These are phyloP conservation scores for Eurypyga helias DNA, from an alignment of 2,113 vertebrate species.

Conservation along the genomic window DNA sequence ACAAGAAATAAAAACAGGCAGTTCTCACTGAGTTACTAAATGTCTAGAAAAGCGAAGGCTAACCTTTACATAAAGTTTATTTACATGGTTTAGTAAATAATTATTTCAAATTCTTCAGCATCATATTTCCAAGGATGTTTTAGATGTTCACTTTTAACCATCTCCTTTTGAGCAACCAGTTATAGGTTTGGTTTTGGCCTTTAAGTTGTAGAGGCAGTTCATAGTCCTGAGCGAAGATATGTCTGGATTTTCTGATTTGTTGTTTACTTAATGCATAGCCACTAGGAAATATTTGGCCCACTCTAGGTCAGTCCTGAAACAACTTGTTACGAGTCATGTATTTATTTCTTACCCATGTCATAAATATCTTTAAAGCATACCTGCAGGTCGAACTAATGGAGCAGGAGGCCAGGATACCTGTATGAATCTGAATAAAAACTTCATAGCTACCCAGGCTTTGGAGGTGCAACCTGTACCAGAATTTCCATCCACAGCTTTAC, in stretches of 20 bases:
- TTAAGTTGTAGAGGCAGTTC: background rate
- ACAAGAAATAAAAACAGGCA: background rate
- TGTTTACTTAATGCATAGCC: background rate
- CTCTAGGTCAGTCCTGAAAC: background rate
- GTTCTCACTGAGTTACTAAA: background rate
- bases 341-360: background rate
- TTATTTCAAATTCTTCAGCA: background rate
- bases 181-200: background rate
- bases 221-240: background rate
- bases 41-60: background rate
- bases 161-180: background rate
- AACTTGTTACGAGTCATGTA: background rate
- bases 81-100: background rate
- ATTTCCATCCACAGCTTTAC: background rate
- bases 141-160: background rate
- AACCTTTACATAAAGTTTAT: background rate
- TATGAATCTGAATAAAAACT: background rate
- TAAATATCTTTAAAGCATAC: slow-evolving; percentile 21
- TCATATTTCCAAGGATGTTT: background rate
- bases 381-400: slow-evolving; percentile 29
- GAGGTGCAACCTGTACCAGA: background rate
- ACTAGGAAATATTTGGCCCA: background rate
- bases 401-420: background rate
- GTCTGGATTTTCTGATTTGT: background rate
- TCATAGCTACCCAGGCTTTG: background rate